Conservation (phyloP, 2,113 vertebrate species). For the Hepsetus odoe region DNA sequence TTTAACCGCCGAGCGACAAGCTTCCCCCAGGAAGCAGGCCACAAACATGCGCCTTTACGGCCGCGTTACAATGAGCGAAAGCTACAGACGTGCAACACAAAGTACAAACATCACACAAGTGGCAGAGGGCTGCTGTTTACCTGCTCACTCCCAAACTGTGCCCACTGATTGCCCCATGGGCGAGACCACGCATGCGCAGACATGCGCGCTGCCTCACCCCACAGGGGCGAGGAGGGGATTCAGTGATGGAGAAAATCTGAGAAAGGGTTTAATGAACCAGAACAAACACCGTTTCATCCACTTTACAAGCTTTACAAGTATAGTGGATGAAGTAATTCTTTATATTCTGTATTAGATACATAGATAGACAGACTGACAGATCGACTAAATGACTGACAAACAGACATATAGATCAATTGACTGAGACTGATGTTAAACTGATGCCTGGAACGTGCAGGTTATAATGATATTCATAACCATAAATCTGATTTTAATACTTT, state of each 20-base stretch:
- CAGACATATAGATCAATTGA: too few species aligned
- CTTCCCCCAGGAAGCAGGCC: background rate
- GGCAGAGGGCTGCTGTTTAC: background rate
- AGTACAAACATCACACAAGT: background rate
- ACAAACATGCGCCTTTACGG: background rate
- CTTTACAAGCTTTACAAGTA: too few species aligned
- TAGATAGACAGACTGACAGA: too few species aligned
- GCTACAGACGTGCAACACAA: background rate
- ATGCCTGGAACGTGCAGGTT: too few species aligned
- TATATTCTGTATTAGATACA: too few species aligned
- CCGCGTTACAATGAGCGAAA: background rate
- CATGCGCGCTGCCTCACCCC: background rate
- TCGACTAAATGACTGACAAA: too few species aligned
- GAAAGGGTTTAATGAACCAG: background rate
- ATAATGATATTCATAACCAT: too few species aligned
- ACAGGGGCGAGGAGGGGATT: background rate
- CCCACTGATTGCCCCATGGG: background rate
- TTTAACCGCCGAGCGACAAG: background rate
- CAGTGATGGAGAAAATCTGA: background rate
- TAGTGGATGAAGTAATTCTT: too few species aligned
- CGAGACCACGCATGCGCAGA: conserved; percentile 17
- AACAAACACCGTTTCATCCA: background rate
- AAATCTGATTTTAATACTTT: too few species aligned
- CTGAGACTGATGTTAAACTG: too few species aligned
- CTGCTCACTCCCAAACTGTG: background rate